Evolutionary conservation across 2,888 invertebrate genomes (phyloP), one percentile per base, ranked within the genome.

Genomic region (Volucella inanis): DNA sequence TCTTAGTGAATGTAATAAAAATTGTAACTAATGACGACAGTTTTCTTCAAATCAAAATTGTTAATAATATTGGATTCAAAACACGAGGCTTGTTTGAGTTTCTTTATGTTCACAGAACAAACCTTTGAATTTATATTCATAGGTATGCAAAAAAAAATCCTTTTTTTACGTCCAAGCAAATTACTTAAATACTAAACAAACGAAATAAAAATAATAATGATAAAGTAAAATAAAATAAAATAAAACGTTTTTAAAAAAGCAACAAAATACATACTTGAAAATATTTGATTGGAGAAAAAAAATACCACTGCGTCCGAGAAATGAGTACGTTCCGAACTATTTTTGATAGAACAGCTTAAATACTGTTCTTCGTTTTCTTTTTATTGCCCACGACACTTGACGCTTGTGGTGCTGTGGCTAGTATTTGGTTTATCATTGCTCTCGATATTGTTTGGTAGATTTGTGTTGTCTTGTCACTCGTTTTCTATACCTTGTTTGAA

Each of bases 261-360:
- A 22, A 22, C 12, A 49, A 12, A 14, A 47, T 84, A 84, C 84
- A 70, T 84, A 84, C 84, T 84, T 84, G 79, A 61, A 55, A 70
- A 61, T 43, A 67, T 70, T 61, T 71, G 65, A 76, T 67, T 65
- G 70, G 75, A 76, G 70, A 84, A 78, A 68, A 65, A 79, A 55
- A 41, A 15, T 57, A 14, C 41, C 64, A 59, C 84, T 70, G 61
- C 61, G 55, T 61, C 70, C 54, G 49, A 70, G 55, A 74, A 65
- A 80, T 80, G 79, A 75, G 55, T 65, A 84, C 61, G 75, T 79
- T 75, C n/a, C 52, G 64, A 71, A 80, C 75, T 76, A 81, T 71
- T 79, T 77, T 70, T 62, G 43, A 70, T 78, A 78, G 77, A 84
- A 59, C 84, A 84, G 65, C 65, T 68, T 65, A 31, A n/a, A 59